Base-by-base conservation (phyloP, 2,113 vertebrate species). In the Speoplatyrhinus poulsoni region DNA sequence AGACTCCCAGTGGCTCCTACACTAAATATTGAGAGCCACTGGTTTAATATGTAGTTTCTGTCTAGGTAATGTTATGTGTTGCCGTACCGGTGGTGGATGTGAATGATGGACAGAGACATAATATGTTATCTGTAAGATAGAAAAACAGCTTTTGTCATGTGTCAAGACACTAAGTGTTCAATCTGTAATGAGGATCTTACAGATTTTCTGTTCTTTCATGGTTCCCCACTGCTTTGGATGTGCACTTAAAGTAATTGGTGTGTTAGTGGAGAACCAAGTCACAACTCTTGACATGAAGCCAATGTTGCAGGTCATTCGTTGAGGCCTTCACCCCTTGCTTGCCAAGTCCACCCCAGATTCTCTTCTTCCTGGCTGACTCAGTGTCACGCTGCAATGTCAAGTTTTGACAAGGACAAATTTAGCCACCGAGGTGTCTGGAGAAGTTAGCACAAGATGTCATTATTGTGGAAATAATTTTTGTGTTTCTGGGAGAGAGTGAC, bases 351-450 rank as follows among this genome's bases (percentile, higher is more conserved):
- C 0, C 12, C 49, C 19, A 26, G 47, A 33, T 16, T 66, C 19
- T 33, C n/a, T 19, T 58, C 59, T 33, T 59, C 48, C 33, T 50
- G 69, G 78, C 69, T 76, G 26, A 26, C 26, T 26, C 58, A 80
- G 68, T 59, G 68, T 77, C 73, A 66, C 62, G 72, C 60, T 67
- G 46, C 12, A 10, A 19, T 59, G 57, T 13, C 17, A 4, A 1
- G 66, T 19, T 3, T 62, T 33, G 65, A 63, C 16, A 52, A 41
- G 19, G 57, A 62, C 65, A 59, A 32, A 67, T 67, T 66, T 68
- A 66, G 36, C 67, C 58, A 33, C 46, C 50, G 48, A 46, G 16
- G 65, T 67, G 69, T 70, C 65, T 59, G 55, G 56, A n/a, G 16
- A 0, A 10, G 65, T 63, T 53, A 66, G 55, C 33, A 64, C 2